Evolutionary conservation across 2,888 invertebrate genomes (phyloP), one percentile per base, ranked within the genome.

Genomic region (Troilus luridus): DNA sequence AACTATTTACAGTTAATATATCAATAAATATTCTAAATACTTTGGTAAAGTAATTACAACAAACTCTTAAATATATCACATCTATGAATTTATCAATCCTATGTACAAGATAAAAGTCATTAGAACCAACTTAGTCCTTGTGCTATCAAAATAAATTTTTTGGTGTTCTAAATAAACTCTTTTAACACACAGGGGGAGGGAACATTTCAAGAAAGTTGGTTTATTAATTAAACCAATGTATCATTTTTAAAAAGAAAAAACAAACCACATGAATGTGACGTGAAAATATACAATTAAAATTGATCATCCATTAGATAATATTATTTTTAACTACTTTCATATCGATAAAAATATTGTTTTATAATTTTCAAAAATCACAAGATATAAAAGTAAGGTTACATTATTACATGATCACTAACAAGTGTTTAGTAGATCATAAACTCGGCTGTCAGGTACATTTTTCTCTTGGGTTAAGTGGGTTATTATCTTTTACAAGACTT

Each of bases 11-110:
- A 90, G 67, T 90, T 58, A 90, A 90, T 56, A 56, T 54, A 90
- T 54, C 59, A 90, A 90, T 90, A 90, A 90, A 90, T 90, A 90
- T 58, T 90, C 77, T 90, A 72, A 58, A 72, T 72, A 90, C 90
- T 90, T 90, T 90, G 90, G 90, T 90, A 90, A 90, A 90, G 56
- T 90, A 90, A 90, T 72, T 67, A 90, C 77, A 90, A 90, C 77
- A 90, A 90, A 90, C 24, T 90, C 77, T 90, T 77, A 85, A 85
- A 77, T 90, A 54, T 90, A 90, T 90, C 90, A 90, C 90, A 90
- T 90, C 90, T 90, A 90, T 56, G 56, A 77, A 85, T 85, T 85
- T 85, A 58, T 64, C 72, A 90, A 72, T 90, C 77, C 90, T 90
- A 90, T 90, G 56, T 77, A 90, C 72, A 77, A 85, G 77, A 60